A percentile compares a stretch with the other conserved stretches of the same genome.
Evolutionary conservation across 2,888 invertebrate species (phyloP).

Genomic region (Xestia ashworthii): DNA sequence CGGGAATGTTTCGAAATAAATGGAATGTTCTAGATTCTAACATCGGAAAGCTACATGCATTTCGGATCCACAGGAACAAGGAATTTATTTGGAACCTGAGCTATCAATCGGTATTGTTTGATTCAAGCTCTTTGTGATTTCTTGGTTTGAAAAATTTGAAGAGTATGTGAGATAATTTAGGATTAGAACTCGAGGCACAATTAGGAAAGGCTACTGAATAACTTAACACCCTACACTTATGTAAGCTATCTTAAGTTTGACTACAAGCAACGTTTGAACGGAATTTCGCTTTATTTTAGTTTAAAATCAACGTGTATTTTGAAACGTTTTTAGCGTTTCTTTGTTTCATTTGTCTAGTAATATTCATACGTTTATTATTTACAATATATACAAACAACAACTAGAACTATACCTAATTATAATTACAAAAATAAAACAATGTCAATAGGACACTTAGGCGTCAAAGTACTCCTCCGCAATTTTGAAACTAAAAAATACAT

Average conservation of each 20-base stretch:
- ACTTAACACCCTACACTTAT: not conserved
- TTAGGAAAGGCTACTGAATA: not conserved
- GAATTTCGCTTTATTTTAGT: not conserved
- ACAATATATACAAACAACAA: no score
- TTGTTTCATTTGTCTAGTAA: no score
- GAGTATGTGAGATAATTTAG: not conserved
- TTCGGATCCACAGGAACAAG: constrained; percentile 31
- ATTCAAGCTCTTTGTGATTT: constrained; percentile 24
- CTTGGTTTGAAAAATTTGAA: not conserved
- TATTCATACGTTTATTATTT: no score
- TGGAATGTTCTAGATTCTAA: constrained; percentile 39
- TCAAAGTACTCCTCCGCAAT: no score
- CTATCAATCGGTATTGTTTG: constrained; percentile 30
- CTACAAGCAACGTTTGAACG: not conserved
- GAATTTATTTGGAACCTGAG: constrained; percentile 37
- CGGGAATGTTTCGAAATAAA: constrained; percentile 35
- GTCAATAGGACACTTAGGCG: no score
- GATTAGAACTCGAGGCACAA: not conserved
- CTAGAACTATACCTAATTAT: no score
- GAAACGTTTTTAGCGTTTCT: no score
- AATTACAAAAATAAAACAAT: no score
- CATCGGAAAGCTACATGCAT: constrained; percentile 30
- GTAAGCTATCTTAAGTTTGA: not conserved
- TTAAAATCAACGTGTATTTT: not conserved
- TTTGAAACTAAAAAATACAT: no score